Evolutionary conservation across 2,888 invertebrate species (phyloP).

Genomic region (Scaptomyza reducta): DNA sequence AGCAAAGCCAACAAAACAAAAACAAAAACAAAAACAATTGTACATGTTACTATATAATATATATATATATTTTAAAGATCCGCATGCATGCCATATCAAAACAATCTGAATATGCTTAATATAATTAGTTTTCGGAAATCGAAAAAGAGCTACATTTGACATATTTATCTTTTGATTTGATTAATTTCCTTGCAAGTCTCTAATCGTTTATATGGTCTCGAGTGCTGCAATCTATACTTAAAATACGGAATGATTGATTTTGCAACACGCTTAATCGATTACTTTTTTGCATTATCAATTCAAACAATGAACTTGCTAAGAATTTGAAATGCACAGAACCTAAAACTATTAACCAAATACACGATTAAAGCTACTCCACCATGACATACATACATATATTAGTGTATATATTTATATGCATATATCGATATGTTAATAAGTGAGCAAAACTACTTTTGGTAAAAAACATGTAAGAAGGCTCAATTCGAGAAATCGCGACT

Average conservation of each 20-base stretch:
- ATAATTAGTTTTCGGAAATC: background rate
- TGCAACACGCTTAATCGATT: no score
- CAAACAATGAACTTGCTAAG: background rate
- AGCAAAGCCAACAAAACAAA: slow-evolving; percentile 15
- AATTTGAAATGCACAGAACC: no score
- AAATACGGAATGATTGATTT: background rate
- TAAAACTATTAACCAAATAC: background rate
- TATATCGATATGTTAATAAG: slow-evolving; percentile 35
- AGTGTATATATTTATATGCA: background rate
- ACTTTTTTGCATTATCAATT: background rate
- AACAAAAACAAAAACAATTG: no score
- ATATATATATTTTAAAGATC: background rate
- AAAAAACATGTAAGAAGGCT: no score
- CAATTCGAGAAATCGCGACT: no score
- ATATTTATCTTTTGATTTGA: background rate
- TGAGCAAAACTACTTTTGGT: slow-evolving; percentile 15
- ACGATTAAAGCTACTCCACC: background rate
- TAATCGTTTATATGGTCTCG: background rate
- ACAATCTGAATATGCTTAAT: background rate
- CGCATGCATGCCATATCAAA: slow-evolving; percentile 9
- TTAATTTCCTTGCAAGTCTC: no score
- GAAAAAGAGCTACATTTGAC: background rate
- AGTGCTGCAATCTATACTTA: background rate
- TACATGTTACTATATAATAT: slow-evolving; percentile 29
- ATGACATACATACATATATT: background rate